Conservation (phyloP, 2,113 vertebrate species). For the Amblyopsis rosae region DNA sequence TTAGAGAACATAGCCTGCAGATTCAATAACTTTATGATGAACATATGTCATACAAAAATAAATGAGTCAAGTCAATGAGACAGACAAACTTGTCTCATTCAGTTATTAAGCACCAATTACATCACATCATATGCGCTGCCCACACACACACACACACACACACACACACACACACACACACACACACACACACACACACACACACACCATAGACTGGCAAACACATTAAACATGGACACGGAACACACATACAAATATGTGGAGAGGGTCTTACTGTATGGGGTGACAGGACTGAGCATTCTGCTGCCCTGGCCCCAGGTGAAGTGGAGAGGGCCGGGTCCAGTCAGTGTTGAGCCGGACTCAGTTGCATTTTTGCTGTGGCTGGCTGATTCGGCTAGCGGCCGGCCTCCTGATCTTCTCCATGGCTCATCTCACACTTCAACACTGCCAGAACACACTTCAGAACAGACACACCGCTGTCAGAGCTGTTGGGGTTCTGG, state of each 20-base stretch:
- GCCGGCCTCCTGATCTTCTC: conserved; percentile 37
- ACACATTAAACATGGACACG: neutral
- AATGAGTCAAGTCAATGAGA: no score
- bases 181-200: neutral
- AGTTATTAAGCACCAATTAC: conserved; percentile 10
- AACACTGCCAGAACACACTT: conserved; percentile 28
- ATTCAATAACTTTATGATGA: no score
- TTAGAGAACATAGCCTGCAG: no score
- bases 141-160: conserved; percentile 1
- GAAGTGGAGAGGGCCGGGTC: conserved; percentile 60
- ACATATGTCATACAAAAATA: no score
- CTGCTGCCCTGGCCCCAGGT: conserved; percentile 68
- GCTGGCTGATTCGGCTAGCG: conserved; percentile 48
- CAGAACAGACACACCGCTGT: conserved; percentile 22
- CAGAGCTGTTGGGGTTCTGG: conserved; percentile 19
- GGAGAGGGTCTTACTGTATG: conserved; percentile 67
- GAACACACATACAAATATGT: neutral
- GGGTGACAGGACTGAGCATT: conserved; percentile 77
- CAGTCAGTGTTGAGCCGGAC: conserved; percentile 57
- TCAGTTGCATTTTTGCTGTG: conserved; percentile 54
- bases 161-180: neutral
- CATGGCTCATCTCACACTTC: conserved; percentile 66
- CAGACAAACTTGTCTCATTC: no score
- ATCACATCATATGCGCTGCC: neutral
- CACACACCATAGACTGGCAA: neutral